Percentiles rank a stretch among this genome's conserved stretches.
Conservation (phyloP, 2,888 invertebrate genomes). For the Lacanobia oleracea region DNA sequence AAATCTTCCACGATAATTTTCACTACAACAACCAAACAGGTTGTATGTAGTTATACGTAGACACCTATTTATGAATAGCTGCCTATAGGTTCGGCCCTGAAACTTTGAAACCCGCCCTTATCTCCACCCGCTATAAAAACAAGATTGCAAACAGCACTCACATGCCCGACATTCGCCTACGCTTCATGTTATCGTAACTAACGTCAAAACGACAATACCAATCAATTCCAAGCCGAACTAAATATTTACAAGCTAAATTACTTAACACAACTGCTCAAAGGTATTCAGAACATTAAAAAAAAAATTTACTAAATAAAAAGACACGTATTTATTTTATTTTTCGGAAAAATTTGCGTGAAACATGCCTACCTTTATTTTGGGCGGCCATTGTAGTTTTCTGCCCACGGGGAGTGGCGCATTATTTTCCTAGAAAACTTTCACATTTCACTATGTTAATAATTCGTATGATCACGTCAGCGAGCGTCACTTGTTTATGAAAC, state of each 20-base stretch:
- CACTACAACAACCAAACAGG: constrained; percentile 2
- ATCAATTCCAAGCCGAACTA: constrained; percentile 55
- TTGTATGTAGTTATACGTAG: neutral
- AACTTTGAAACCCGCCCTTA: constrained; percentile 70
- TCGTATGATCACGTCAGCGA: constrained; percentile 60
- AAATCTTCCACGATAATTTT: neutral
- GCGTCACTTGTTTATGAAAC: constrained; percentile 75
- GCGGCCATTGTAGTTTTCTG: constrained; percentile 83
- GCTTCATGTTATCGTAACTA: constrained; percentile 76
- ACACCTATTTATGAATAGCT: constrained; percentile 20
- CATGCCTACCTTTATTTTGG: constrained; percentile 85
- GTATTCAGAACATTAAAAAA: neutral
- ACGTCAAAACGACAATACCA: constrained; percentile 76
- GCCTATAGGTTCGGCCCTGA: constrained; percentile 22
- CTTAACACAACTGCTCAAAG: constrained; percentile 4
- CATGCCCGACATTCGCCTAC: constrained; percentile 85
- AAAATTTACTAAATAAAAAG: neutral
- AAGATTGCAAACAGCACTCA: constrained; percentile 80
- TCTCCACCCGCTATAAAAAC: constrained; percentile 79
- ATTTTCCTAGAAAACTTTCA: constrained; percentile 78
- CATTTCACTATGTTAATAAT: constrained; percentile 74
- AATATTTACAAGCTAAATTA: constrained; percentile 33
- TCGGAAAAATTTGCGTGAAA: constrained; percentile 65
- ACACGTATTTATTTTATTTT: constrained; percentile 56
- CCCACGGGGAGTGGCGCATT: constrained; percentile 78